These are phyloP conservation scores for Drosophila buzzatii DNA, from an alignment of 2,888 invertebrate species.

Conservation along the genomic window DNA sequence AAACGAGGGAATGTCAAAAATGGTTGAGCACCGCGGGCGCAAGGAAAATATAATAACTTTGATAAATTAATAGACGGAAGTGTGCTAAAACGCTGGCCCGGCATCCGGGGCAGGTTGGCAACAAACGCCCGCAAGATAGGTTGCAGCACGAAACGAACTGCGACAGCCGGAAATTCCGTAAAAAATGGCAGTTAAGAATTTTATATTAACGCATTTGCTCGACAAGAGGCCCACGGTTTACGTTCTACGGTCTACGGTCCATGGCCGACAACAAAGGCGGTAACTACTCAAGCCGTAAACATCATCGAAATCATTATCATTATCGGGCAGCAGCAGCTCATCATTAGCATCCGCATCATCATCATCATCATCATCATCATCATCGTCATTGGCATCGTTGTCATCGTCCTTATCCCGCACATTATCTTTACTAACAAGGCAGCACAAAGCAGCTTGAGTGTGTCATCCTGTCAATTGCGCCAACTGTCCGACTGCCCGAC, in stretches of 20 bases:
- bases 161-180: slow-evolving; percentile 63
- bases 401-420: slow-evolving; percentile 35
- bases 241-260: slow-evolving; percentile 2
- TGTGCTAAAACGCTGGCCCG: slow-evolving; percentile 19
- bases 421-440: slow-evolving; percentile 69
- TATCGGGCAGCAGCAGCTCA: slow-evolving; percentile 46
- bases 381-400: slow-evolving; percentile 13
- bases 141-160: slow-evolving; percentile 24
- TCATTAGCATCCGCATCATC: slow-evolving; percentile 25
- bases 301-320: slow-evolving; percentile 69
- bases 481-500: neutral
- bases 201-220: slow-evolving; percentile 64
- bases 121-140: slow-evolving; percentile 23
- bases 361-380: slow-evolving; percentile 7
- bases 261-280: slow-evolving; percentile 41
- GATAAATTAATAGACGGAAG: slow-evolving; percentile 72
- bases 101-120: slow-evolving; percentile 36
- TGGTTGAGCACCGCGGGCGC: slow-evolving; percentile 33
- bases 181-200: slow-evolving; percentile 79
- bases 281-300: slow-evolving; percentile 64
- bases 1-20: slow-evolving; percentile 20
- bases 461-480: slow-evolving; percentile 53
- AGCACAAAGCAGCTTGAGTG: slow-evolving; percentile 74
- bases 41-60: slow-evolving; percentile 53
- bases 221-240: neutral